Base-by-base conservation (phyloP, 2,888 invertebrate genomes). In the Entomobrya multifasciata region DNA sequence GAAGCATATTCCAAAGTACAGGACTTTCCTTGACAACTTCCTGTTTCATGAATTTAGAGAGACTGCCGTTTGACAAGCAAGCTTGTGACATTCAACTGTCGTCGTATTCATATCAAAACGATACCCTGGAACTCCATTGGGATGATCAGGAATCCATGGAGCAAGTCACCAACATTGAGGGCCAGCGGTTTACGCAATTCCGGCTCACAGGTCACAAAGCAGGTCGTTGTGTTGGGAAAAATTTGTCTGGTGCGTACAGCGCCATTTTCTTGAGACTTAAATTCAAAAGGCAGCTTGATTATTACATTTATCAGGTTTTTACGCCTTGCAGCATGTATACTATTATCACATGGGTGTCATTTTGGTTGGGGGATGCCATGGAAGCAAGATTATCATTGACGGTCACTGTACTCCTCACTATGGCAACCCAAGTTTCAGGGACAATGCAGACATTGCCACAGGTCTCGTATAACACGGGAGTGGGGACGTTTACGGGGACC, bases 341-440 rank as follows among this genome's bases (percentile, higher is more conserved):
- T 3, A 10, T 55, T 2, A 25, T 88, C 4, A 72, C 87, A 10
- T 88, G 88, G 88, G 30, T 88, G 5, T 49, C 84, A 27, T 88
- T 88, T 67, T 88, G 85, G 85, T 49, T 88, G 10, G 88, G 88
- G 1, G 2, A 49, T 17, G 60, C 85, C 0, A 17, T 87, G 15
- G 87, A 84, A 47, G 81, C 87, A 13, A 85, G 88, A 60, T n/a
- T 88, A n/a, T 85, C 87, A 4, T 47, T 88, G 36, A 82, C 85
- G 0, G 81, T 88, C 15, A 88, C 88, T 11, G 47, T 87, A 0
- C 60, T 88, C 6, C 79, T 88, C 0, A 87, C 88, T 0, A 6
- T 88, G 62, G 15, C 82, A 2, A 87, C 82, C 0, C 87, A 87
- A 13, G 65, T 78, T 0, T 10, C 67, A 0, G 82, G 85, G 11